Evolutionary conservation across 2,113 vertebrate genomes (phyloP).

Genomic region (Micronycteris hirsuta): DNA sequence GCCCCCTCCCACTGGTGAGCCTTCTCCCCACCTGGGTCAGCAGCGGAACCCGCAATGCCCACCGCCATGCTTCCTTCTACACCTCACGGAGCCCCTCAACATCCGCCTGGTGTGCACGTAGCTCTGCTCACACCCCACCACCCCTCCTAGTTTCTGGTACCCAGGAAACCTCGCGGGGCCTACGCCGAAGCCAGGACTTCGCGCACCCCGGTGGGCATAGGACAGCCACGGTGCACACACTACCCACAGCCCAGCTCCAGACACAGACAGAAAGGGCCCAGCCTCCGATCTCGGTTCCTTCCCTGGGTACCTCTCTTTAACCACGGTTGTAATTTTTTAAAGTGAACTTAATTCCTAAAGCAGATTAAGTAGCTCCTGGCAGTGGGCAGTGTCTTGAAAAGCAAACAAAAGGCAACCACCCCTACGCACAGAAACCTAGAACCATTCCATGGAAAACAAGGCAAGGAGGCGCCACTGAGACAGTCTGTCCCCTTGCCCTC

Average conservation of each 20-base stretch:
- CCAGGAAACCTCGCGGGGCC: accelerated
- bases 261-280: background rate
- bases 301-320: background rate
- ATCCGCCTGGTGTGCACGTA: accelerated
- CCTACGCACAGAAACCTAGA: background rate
- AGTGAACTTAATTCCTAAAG: background rate
- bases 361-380: background rate
- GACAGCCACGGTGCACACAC: accelerated
- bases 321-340: background rate
- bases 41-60: background rate
- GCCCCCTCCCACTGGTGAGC: accelerated
- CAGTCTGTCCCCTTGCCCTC: background rate
- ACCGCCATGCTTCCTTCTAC: accelerated
- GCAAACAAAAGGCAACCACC: background rate
- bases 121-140: background rate
- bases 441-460: background rate
- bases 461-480: background rate
- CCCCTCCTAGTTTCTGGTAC: background rate
- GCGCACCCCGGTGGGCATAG: accelerated
- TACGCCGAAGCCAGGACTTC: accelerated
- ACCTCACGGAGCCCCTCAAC: background rate
- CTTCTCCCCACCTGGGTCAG: accelerated
- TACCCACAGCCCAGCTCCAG: background rate
- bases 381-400: background rate
- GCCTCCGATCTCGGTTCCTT: accelerated